phyloP scores from a whole-genome alignment of 2,797 vertebrate genomes.

The Notamacropus eugenii region DNA sequence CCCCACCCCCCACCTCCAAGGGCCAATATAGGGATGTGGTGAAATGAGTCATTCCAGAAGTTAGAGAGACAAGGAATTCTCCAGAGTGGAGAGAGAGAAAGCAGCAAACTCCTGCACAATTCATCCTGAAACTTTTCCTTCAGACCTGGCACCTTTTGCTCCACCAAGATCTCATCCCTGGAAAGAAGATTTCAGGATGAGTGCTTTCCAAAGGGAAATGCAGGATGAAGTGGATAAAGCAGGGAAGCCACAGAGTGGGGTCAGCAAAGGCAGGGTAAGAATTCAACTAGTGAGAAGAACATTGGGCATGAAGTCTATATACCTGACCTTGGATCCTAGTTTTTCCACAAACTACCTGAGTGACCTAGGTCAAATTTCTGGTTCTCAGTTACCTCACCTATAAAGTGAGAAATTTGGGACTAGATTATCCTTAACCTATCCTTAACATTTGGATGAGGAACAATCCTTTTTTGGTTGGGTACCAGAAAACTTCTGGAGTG shows the following conservation, averaged over 20 bases:
- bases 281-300: background rate
- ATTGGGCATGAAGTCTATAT: background rate
- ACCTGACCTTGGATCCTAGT: background rate
- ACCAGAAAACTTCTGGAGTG: background rate
- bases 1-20: slow-evolving; percentile 10
- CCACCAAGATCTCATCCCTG: background rate
- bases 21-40: slow-evolving; percentile 13
- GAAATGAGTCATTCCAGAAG: slow-evolving; percentile 17
- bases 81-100: background rate
- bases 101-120: background rate
- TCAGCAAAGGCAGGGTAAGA: background rate
- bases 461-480: background rate
- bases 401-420: background rate
- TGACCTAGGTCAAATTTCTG: background rate
- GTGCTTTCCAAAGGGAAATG: background rate
- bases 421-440: background rate
- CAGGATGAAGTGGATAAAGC: background rate
- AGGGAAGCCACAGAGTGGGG: background rate
- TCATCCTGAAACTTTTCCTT: background rate
- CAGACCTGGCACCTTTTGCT: background rate
- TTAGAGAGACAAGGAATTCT: slow-evolving; percentile 3
- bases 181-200: background rate
- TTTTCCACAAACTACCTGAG: background rate
- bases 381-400: background rate
- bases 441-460: background rate